Percentiles rank a stretch among this genome's conserved stretches.
Evolutionary conservation across 2,888 invertebrate species (phyloP).

Genomic region (Toxonevra muliebris): DNA sequence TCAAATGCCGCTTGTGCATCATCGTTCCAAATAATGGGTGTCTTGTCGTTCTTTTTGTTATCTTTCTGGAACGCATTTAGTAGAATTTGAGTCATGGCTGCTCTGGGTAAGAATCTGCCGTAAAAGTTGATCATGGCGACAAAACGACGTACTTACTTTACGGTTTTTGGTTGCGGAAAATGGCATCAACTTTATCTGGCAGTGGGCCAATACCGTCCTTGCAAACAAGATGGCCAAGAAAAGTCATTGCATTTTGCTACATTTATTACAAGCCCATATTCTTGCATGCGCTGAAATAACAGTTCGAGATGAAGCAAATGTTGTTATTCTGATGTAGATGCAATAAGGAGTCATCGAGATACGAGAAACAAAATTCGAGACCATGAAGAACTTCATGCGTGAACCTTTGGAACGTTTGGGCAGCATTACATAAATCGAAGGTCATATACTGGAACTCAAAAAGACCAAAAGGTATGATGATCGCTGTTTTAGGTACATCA

Average conservation of each 20-base stretch:
- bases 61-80: constrained; percentile 26
- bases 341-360: constrained; percentile 29
- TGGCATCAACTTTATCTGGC: constrained; percentile 27
- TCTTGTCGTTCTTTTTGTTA: constrained; percentile 28
- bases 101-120: constrained; percentile 32
- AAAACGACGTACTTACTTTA: constrained; percentile 29
- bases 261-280: constrained; percentile 20
- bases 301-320: constrained; percentile 20
- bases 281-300: constrained; percentile 29
- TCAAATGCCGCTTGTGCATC: constrained; percentile 23
- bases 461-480: constrained; percentile 30
- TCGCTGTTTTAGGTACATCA: constrained; percentile 32
- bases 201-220: constrained; percentile 23
- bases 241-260: constrained; percentile 25
- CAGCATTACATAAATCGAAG: constrained; percentile 35
- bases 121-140: constrained; percentile 35
- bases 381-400: constrained; percentile 31
- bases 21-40: constrained; percentile 7
- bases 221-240: constrained; percentile 28
- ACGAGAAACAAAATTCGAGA: constrained; percentile 25
- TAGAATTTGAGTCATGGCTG: constrained; percentile 22
- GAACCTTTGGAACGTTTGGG: constrained; percentile 31
- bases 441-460: constrained; percentile 45
- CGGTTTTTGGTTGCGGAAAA: constrained; percentile 23
- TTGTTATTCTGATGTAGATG: constrained; percentile 15